Evolutionary conservation across 2,113 vertebrate genomes (phyloP), one percentile per base, ranked within the genome.

Genomic region (Cairina moschata): DNA sequence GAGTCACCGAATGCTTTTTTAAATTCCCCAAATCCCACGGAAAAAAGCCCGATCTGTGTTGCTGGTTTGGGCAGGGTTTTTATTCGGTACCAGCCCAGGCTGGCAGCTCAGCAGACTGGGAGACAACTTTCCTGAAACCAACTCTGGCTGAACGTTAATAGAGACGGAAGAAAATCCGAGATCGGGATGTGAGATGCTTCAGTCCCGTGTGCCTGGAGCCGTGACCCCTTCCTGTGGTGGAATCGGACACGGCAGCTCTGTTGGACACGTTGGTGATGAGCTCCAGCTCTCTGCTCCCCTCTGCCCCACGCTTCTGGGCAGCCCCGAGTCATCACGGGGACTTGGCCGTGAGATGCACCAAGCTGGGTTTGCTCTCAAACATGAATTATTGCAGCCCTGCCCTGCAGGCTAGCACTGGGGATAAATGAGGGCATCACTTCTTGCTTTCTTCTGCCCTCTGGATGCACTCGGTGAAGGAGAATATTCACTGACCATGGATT

Each of bases 201-300:
- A 63, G 50, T 36, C 36, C 65, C 38, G 59, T 46, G 77, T 31
- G 66, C 80, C 88, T 76, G 80, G 34, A 69, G 68, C 38, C 25
- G 8, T 31, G 89, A 91, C 75, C 60, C 55, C 34, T 88, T 95
- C 79, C 76, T 23, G 1, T 31, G 73, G 1, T 31, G 69, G 73
- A 90, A 91, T 91, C 65, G 38, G 31, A 81, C 92, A 38, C 28
- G 54, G 86, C 58, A 82, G 78, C 62, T 87, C 81, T 6, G 46
- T 22, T 22, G 46, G 46, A 48, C 20, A 48, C 46, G 20, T 22
- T 5, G 46, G 9, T 48, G 46, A 48, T 48, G 46, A 82, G 78
- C 62, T 87, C 86, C 90, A 72, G 68, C 86, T 83, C 76, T 10
- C 86, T 52, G 68, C 21, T 81, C 36, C 82, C 83, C n/a, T 36